phyloP scores from a whole-genome alignment of 2,113 vertebrate genomes.

The Psammodynastes pulverulentus region DNA sequence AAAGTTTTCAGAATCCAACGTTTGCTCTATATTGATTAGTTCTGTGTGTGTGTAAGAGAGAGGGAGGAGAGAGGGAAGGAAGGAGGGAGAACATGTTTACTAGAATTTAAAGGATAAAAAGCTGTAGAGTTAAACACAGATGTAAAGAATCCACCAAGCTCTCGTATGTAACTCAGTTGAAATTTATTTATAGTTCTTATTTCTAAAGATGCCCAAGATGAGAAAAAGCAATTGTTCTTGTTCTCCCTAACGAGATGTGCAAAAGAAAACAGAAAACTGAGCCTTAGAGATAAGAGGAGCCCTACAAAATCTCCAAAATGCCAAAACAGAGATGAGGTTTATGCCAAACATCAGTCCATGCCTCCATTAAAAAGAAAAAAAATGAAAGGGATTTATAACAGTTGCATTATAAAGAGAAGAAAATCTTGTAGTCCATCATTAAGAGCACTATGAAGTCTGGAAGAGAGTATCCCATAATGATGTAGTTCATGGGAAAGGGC shows the following conservation, averaged over 20 bases:
- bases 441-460: background rate
- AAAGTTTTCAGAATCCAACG: constrained; percentile 43
- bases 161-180: background rate
- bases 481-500: background rate
- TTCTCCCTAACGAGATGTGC: background rate
- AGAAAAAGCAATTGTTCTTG: background rate
- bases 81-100: background rate
- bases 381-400: background rate
- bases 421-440: background rate
- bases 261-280: background rate
- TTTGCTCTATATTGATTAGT: constrained; percentile 6
- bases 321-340: background rate
- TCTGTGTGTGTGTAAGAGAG: background rate
- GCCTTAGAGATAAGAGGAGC: background rate
- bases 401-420: background rate
- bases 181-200: background rate
- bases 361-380: background rate
- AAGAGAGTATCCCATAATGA: background rate
- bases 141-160: background rate
- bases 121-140: background rate
- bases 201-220: background rate
- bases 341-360: too few relatives aligned
- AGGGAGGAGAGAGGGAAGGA: too few relatives aligned
- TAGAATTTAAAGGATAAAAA: background rate
- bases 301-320: background rate